phyloP scores from a whole-genome alignment of 2,113 vertebrate genomes.

The Corythaeola cristata region DNA sequence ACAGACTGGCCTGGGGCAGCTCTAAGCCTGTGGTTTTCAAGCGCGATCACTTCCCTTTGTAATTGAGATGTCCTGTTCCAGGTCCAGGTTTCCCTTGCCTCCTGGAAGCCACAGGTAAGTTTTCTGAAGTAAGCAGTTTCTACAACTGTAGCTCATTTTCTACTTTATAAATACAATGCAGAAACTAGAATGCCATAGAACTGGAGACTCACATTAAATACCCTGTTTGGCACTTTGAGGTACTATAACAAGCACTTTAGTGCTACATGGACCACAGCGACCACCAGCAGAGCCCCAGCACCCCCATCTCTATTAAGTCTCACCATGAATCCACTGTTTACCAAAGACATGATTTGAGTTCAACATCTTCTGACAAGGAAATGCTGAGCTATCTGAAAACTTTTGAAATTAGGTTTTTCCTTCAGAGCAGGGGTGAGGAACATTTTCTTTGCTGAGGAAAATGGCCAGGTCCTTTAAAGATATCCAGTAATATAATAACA shows the following conservation, averaged over 20 bases:
- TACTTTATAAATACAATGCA: not conserved
- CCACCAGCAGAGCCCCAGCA: not conserved
- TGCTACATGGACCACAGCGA: not conserved
- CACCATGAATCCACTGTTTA: not conserved
- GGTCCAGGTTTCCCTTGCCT: not conserved
- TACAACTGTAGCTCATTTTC: not conserved
- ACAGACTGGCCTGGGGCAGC: not conserved
- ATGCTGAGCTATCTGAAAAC: not conserved
- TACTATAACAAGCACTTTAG: not conserved
- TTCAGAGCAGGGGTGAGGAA: not conserved
- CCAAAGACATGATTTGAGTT: not conserved
- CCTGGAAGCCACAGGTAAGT: not conserved
- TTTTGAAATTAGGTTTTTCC: not conserved
- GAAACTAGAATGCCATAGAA: not conserved
- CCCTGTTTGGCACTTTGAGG: rapidly evolving
- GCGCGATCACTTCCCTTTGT: not conserved
- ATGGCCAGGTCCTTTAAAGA: not conserved
- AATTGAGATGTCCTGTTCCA: not conserved
- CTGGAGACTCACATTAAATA: not conserved
- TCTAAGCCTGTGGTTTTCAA: not conserved
- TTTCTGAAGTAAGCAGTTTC: not conserved
- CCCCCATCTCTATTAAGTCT: not conserved
- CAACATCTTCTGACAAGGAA: not conserved
- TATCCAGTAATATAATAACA: not conserved
- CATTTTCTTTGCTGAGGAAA: not conserved